phyloP scores from a whole-genome alignment of 2,888 invertebrate species.

The Cataglyphis cursor region DNA sequence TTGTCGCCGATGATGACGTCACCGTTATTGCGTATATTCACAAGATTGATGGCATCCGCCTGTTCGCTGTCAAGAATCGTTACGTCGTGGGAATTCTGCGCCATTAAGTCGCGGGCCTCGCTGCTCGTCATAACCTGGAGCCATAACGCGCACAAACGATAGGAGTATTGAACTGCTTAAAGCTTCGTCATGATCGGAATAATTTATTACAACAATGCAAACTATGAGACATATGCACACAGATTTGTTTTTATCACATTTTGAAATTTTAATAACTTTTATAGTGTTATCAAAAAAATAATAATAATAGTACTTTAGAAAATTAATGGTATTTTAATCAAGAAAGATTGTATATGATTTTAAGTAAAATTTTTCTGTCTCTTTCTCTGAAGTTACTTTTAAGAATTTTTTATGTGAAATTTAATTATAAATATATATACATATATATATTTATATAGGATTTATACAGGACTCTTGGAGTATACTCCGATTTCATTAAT shows the following conservation, averaged over 20 bases:
- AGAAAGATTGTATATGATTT: background rate
- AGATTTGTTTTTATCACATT: background rate
- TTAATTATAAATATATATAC: background rate
- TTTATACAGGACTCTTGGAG: background rate
- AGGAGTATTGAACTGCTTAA: constrained; percentile 42
- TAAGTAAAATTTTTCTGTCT: background rate
- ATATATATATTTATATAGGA: too few relatives aligned
- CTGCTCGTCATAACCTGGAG: constrained; percentile 84
- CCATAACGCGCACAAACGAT: constrained; percentile 14
- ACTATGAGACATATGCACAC: background rate
- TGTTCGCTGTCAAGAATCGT: constrained; percentile 84
- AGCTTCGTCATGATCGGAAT: constrained; percentile 35
- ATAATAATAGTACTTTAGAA: background rate
- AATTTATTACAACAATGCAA: constrained; percentile 22
- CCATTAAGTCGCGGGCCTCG: constrained; percentile 86
- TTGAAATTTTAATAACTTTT: background rate
- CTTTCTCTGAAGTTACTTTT: background rate
- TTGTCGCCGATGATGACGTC: constrained; percentile 74
- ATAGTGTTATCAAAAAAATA: background rate
- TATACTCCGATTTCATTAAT: background rate
- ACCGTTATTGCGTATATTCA: constrained; percentile 74
- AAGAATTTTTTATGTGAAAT: background rate
- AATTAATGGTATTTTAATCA: background rate
- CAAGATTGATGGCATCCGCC: constrained; percentile 82
- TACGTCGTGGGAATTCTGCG: constrained; percentile 85